These are phyloP conservation scores for Myotis findleyi DNA, from an alignment of 2,797 vertebrate species.

Conservation along the genomic window DNA sequence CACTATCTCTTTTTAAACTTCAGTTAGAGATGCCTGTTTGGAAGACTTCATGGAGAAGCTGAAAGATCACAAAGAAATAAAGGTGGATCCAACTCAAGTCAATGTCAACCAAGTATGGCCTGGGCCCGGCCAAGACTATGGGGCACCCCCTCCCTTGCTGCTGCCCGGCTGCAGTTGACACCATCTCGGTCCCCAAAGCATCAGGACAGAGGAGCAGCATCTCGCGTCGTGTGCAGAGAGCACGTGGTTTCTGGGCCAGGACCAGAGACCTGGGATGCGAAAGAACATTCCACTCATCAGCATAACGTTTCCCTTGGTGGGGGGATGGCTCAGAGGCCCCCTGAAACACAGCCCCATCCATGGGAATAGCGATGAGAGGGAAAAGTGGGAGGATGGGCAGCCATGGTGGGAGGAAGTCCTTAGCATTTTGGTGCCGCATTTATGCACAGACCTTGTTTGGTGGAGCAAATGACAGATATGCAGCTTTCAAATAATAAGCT, in stretches of 20 bases:
- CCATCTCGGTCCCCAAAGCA: neutral
- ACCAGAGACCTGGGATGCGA: neutral
- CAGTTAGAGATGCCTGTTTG: neutral
- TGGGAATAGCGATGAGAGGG: neutral
- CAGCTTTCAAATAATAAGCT: constrained; percentile 71
- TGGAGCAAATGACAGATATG: constrained; percentile 81
- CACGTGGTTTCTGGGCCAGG: neutral
- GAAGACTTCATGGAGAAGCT: neutral
- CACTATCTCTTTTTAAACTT: neutral
- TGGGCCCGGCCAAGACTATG: too few species aligned
- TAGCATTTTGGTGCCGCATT: constrained; percentile 83
- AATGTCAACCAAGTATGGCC: neutral
- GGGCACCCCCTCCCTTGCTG: too few species aligned
- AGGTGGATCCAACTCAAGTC: neutral
- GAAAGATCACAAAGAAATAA: neutral
- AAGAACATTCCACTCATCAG: neutral
- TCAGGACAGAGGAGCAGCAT: constrained; percentile 1
- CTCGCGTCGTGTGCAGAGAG: neutral
- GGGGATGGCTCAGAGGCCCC: constrained; percentile 21
- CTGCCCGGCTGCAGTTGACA: neutral
- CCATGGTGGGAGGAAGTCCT: constrained; percentile 78
- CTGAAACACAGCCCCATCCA: neutral
- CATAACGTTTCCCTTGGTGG: constrained; percentile 13
- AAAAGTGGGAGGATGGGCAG: neutral
- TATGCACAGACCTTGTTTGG: constrained; percentile 70